Evolutionary conservation across 2,888 invertebrate genomes (phyloP).

Genomic region (Rotaria socialis): DNA sequence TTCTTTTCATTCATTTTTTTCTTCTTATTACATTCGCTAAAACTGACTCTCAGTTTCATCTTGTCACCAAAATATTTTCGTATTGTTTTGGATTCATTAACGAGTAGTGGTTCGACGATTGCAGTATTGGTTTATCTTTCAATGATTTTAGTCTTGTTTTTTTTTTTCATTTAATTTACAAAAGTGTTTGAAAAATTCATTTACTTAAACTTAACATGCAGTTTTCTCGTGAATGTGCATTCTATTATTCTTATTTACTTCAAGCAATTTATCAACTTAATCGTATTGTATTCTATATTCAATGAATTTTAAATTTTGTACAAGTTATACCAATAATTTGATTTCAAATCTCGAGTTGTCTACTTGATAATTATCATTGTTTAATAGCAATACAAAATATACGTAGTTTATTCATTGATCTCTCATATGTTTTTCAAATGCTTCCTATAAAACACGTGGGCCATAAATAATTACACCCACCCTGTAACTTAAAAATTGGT

Average conservation of each 20-base stretch:
- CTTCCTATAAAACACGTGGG: no score
- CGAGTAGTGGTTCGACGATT: not conserved
- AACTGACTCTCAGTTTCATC: not conserved
- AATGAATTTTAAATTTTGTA: not conserved
- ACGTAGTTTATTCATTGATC: not conserved
- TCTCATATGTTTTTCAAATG: not conserved
- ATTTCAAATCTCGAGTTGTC: not conserved
- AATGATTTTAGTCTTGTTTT: not conserved
- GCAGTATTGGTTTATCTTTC: not conserved
- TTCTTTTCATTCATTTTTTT: no score
- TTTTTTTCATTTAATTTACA: not conserved
- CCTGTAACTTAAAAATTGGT: no score
- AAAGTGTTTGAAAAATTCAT: not conserved
- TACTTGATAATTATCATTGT: not conserved
- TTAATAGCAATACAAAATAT: not conserved
- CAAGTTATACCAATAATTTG: slow-evolving; percentile 15
- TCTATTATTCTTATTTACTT: not conserved
- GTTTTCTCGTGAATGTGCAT: not conserved
- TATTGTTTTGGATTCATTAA: not conserved
- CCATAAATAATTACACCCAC: no score
- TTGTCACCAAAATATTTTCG: not conserved
- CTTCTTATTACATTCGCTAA: not conserved
- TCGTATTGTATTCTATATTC: not conserved
- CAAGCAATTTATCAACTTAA: not conserved
- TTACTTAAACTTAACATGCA: not conserved